Evolutionary conservation across 2,113 vertebrate species (phyloP).

Genomic region (Procavia capensis): DNA sequence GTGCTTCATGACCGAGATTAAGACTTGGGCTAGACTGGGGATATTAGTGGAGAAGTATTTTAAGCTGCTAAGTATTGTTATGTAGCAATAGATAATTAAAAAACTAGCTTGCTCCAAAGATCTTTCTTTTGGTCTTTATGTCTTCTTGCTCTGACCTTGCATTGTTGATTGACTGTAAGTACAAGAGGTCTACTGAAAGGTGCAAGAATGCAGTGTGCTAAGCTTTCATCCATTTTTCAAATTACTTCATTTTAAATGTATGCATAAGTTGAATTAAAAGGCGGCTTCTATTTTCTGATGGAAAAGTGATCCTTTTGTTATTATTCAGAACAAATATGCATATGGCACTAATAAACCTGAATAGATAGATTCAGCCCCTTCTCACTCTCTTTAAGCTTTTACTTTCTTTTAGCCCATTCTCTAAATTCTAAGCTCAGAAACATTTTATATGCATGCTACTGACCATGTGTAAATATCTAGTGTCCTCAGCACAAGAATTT

Average conservation of each 20-base stretch:
- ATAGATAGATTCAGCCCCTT: not conserved
- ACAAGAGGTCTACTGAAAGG: not conserved
- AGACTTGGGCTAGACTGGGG: not conserved
- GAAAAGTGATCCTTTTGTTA: not conserved
- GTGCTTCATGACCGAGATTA: not conserved
- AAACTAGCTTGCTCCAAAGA: conserved; percentile 7
- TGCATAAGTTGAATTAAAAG: conserved; percentile 8
- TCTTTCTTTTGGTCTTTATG: not conserved
- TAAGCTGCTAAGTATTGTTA: not conserved
- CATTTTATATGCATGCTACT: not conserved
- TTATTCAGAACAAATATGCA: not conserved
- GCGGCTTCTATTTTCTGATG: not conserved
- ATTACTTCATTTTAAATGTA: conserved; percentile 1
- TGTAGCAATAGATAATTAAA: not conserved
- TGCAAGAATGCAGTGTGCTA: not conserved
- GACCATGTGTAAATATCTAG: not conserved
- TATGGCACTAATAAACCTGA: not conserved
- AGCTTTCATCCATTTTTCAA: conserved; percentile 11
- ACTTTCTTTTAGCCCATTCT: not conserved
- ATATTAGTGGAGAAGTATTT: conserved; percentile 33
- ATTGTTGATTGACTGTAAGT: conserved; percentile 13
- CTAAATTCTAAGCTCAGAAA: not conserved
- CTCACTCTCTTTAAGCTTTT: not conserved
- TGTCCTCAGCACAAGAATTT: not conserved
- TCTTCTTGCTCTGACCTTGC: conserved; percentile 41